phyloP scores from a whole-genome alignment of 1,140 invertebrate species.

The Protaetia brevitarsis region DNA sequence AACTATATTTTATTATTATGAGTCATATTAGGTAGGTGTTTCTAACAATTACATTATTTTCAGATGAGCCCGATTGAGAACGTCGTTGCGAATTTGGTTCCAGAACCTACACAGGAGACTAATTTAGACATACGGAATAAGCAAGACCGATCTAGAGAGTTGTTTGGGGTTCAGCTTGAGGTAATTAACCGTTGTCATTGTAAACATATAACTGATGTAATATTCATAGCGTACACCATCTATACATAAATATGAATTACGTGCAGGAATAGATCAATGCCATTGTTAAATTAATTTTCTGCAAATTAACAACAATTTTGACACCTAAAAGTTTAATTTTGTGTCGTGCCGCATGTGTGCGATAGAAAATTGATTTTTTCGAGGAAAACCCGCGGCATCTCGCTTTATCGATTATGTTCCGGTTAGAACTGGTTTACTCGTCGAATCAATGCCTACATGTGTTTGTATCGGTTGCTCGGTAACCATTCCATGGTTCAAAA shows the following conservation, averaged over 20 bases:
- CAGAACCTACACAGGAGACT: constrained; percentile 31
- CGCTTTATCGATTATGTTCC: constrained; percentile 44
- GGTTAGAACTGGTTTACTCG: constrained; percentile 39
- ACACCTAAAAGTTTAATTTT: background rate
- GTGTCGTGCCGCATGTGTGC: background rate
- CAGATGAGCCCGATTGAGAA: constrained; percentile 50
- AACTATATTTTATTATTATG: background rate
- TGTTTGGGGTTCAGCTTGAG: constrained; percentile 64
- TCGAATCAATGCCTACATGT: constrained; percentile 43
- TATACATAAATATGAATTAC: too few species aligned
- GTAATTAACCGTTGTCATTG: constrained; percentile 43
- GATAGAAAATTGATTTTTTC: constrained; percentile 41
- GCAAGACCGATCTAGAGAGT: constrained; percentile 52
- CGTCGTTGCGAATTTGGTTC: constrained; percentile 43
- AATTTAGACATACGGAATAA: constrained; percentile 40
- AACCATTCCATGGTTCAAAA: constrained; percentile 41
- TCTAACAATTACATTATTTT: constrained; percentile 29
- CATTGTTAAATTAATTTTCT: too few species aligned
- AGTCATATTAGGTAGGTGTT: background rate
- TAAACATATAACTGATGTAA: background rate
- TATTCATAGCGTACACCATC: too few species aligned
- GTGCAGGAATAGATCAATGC: too few species aligned
- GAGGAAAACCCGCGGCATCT: constrained; percentile 37
- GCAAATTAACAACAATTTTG: too few species aligned
- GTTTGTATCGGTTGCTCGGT: constrained; percentile 46